Evolutionary conservation across 2,797 vertebrate species (phyloP).

Genomic region (Artibeus jamaicensis): DNA sequence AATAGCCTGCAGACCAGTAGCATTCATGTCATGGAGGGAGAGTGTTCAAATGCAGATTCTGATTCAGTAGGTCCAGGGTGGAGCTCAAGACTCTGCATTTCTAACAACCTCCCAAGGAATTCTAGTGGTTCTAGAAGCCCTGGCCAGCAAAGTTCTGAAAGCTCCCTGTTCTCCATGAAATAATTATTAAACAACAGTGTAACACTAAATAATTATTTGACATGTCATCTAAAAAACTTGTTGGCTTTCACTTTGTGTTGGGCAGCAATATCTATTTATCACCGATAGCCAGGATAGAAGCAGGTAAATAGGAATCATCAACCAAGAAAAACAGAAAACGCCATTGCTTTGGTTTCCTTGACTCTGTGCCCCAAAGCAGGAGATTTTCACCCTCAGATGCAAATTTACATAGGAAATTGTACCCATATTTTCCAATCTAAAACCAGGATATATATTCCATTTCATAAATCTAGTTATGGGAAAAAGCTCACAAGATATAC

Average conservation of each 20-base stretch:
- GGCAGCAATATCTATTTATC: neutral
- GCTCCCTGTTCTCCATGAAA: neutral
- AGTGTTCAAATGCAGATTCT: neutral
- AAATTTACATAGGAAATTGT: neutral
- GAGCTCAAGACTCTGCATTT: neutral
- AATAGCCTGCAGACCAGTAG: neutral
- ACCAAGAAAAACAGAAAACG: neutral
- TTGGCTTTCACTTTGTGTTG: neutral
- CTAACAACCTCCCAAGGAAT: neutral
- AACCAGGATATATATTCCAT: neutral
- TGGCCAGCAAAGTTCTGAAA: neutral
- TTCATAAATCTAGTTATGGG: neutral
- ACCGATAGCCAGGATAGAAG: neutral
- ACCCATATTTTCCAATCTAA: neutral
- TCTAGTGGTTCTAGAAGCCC: neutral
- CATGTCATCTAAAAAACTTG: neutral
- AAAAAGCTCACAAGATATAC: neutral
- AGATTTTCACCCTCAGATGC: neutral
- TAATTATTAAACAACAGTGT: neutral
- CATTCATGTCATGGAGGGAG: neutral
- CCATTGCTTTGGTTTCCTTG: neutral
- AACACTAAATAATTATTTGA: neutral
- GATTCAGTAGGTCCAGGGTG: neutral
- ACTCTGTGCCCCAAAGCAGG: neutral
- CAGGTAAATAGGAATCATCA: neutral